Percentiles rank a stretch among this genome's conserved stretches.
Evolutionary conservation across 2,797 vertebrate genomes (phyloP).

Genomic region (Darevskia nairensis): DNA sequence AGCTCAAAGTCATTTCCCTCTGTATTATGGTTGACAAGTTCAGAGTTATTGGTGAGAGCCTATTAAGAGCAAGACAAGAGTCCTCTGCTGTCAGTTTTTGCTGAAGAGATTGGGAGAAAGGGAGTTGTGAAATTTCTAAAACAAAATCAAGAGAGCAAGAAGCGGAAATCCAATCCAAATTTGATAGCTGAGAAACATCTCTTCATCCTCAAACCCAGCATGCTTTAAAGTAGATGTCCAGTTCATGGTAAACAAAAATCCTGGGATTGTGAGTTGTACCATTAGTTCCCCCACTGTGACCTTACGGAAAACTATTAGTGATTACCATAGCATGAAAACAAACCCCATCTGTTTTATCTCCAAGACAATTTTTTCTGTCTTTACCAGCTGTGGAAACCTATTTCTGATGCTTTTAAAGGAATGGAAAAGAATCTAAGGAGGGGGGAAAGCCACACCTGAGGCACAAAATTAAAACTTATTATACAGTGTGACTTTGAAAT

Average conservation of each 20-base stretch:
- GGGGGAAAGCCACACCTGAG: not conserved
- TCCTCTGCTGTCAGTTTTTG: not conserved
- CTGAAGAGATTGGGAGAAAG: not conserved
- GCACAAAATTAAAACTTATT: constrained; percentile 15
- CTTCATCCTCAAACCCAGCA: not conserved
- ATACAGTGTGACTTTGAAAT: not conserved
- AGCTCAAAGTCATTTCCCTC: not conserved
- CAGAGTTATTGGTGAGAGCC: not conserved
- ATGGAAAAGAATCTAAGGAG: not conserved
- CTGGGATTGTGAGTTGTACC: not conserved
- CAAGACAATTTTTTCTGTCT: constrained; percentile 1
- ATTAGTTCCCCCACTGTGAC: not conserved
- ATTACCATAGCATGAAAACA: not conserved
- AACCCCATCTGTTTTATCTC: constrained; percentile 3
- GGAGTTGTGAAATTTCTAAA: too few relatives aligned
- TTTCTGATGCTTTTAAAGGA: constrained; percentile 6
- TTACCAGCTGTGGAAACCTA: not conserved
- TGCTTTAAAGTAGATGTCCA: too few relatives aligned
- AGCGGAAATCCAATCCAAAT: not conserved
- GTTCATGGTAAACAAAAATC: not conserved
- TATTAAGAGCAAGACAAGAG: not conserved
- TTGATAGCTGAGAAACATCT: not conserved
- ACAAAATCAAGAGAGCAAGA: too few relatives aligned
- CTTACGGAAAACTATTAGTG: not conserved
- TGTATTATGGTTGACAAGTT: not conserved